Percentiles rank a stretch among this genome's conserved stretches.
These are phyloP conservation scores for Mimumesa dahlbomi DNA, from an alignment of 2,888 invertebrate species.

Conservation along the genomic window DNA sequence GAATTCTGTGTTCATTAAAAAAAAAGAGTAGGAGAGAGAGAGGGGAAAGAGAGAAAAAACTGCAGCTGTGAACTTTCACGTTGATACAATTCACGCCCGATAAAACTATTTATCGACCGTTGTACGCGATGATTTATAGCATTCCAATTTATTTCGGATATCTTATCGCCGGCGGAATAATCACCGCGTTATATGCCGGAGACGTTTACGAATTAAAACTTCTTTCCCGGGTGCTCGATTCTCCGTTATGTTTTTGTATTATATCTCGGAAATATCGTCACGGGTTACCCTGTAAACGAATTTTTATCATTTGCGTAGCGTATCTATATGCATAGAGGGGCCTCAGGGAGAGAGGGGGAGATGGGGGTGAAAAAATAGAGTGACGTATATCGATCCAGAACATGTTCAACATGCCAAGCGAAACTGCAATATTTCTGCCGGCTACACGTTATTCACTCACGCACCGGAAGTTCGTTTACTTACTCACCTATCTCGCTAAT, in stretches of 20 bases:
- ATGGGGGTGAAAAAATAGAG: slow-evolving; percentile 10
- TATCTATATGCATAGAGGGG: too few species aligned
- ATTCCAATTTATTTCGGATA: slow-evolving; percentile 45
- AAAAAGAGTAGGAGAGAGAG: too few species aligned
- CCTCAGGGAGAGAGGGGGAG: too few species aligned
- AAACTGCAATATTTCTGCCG: slow-evolving; percentile 9
- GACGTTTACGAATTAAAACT: too few species aligned
- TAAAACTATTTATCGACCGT: slow-evolving; percentile 29
- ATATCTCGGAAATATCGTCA: too few species aligned
- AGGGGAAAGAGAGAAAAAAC: too few species aligned
- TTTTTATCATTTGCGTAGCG: too few species aligned
- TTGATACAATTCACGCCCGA: slow-evolving; percentile 29
- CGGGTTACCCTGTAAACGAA: too few species aligned
- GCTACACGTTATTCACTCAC: slow-evolving; percentile 35
- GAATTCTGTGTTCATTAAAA: too few species aligned
- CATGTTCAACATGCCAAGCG: slow-evolving; percentile 6
- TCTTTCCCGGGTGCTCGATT: too few species aligned
- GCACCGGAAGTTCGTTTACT: slow-evolving; percentile 60
- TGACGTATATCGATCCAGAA: slow-evolving; percentile 18
- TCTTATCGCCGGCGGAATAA: slow-evolving; percentile 29
- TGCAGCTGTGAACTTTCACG: slow-evolving; percentile 4
- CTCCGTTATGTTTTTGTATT: not conserved
- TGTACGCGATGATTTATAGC: slow-evolving; percentile 20
- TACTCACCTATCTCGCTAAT: slow-evolving; percentile 69
- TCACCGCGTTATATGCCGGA: too few species aligned